Percentiles rank a stretch among this genome's conserved stretches.
These are phyloP conservation scores for Cynoglossus semilaevis DNA, from an alignment of 2,113 vertebrate species.

Conservation along the genomic window DNA sequence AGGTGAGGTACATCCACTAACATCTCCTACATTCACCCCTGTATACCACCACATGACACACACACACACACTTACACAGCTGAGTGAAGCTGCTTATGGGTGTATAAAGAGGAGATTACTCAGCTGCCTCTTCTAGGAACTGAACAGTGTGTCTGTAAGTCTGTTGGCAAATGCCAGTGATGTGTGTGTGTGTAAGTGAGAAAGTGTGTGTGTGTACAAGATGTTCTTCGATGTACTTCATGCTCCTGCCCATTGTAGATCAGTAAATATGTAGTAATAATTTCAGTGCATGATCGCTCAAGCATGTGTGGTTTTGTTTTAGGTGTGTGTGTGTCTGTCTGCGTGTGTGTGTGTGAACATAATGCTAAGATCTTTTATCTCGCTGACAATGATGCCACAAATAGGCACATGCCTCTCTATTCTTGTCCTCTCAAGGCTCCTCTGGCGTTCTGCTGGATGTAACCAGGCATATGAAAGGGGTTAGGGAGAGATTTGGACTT, in stretches of 20 bases:
- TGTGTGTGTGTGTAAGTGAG: slow-evolving; percentile 6
- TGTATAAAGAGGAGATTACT: slow-evolving; percentile 39
- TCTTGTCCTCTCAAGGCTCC: slow-evolving; percentile 60
- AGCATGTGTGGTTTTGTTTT: not conserved
- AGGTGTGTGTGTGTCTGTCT: not conserved
- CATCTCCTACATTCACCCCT: no score
- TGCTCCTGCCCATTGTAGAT: slow-evolving; percentile 6
- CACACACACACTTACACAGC: slow-evolving; percentile 15
- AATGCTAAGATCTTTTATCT: slow-evolving; percentile 50
- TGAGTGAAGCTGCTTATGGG: slow-evolving; percentile 38
- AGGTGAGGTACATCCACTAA: slow-evolving; percentile 19
- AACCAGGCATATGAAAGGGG: slow-evolving; percentile 39
- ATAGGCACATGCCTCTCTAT: slow-evolving; percentile 65
- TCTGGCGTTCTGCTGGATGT: slow-evolving; percentile 46
- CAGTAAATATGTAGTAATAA: slow-evolving; percentile 8
- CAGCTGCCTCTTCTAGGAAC: slow-evolving; percentile 47
- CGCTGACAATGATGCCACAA: slow-evolving; percentile 59
- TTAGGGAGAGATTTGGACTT: slow-evolving; percentile 40
- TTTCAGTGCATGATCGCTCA: no score
- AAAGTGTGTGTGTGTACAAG: not conserved
- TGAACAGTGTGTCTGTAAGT: slow-evolving; percentile 24
- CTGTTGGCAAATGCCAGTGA: slow-evolving; percentile 14
- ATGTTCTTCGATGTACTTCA: not conserved
- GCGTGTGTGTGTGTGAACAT: not conserved
- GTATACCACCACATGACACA: not conserved